A percentile compares a stretch with the other conserved stretches of the same genome.
Conservation (phyloP, 2,113 vertebrate species). For the Strix uralensis region DNA sequence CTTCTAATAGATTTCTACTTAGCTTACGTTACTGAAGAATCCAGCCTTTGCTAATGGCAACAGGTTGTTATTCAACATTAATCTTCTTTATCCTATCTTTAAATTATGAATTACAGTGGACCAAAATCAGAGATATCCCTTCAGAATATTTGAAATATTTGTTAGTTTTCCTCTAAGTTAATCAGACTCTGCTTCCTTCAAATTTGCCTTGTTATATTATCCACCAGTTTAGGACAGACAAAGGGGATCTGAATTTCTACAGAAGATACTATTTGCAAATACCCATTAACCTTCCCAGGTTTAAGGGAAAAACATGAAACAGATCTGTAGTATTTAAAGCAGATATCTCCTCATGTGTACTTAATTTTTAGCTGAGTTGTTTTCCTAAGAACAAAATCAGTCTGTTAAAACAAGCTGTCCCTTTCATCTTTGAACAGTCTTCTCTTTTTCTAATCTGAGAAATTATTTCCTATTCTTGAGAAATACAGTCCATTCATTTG, state of each 20-base stretch:
- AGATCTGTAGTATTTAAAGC: background rate
- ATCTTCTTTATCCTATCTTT: background rate
- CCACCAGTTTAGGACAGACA: background rate
- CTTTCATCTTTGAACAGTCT: background rate
- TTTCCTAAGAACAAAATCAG: background rate
- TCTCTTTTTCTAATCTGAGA: background rate
- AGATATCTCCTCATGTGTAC: background rate
- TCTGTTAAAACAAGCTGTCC: background rate
- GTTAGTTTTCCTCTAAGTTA: background rate
- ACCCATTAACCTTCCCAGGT: background rate
- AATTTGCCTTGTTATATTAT: background rate
- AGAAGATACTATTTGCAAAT: background rate
- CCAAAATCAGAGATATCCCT: background rate
- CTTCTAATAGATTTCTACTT: background rate
- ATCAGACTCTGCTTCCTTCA: background rate
- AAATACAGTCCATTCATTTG: background rate
- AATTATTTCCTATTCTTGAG: background rate
- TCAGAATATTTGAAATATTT: background rate
- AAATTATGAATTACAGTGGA: background rate
- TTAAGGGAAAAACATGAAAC: background rate
- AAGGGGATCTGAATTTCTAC: background rate
- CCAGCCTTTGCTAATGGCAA: background rate
- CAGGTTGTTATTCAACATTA: background rate
- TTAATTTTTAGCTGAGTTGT: background rate
- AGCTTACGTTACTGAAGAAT: background rate